Evolutionary conservation across 2,113 vertebrate species (phyloP), one percentile per base, ranked within the genome.

Genomic region (Mystacornis crossleyi): DNA sequence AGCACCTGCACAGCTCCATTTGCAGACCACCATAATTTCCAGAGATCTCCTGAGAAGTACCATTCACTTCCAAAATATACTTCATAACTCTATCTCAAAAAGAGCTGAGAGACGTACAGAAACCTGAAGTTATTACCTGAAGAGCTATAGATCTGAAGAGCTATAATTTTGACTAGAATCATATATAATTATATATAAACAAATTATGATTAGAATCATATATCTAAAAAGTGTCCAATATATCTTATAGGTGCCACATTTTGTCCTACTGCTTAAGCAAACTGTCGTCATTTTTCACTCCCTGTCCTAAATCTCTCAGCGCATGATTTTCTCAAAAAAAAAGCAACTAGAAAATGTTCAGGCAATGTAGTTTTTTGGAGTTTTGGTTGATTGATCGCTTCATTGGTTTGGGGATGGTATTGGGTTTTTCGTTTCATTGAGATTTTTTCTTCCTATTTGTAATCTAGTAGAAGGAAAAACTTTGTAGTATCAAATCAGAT

Each of bases 351-450:
- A 61, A 92, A 81, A 45, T 45, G 12, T 47, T 51, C 19, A 42
- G 28, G 13, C 3, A 58, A 14, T 7, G 3, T 18, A 24, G 28
- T 0, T 1, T 8, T 67, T 40, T 10, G 6, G 24, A 12, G 18
- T 48, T 43, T 54, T 61, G 7, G 5, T 25, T 70, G 12, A 9
- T 42, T 58, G 15, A 29, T 25, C 1, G 3, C 3, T 38, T 45
- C 4, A 6, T 55, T 48, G 7, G 6, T 57, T 70, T 36, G 14
- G 26, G 9, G 16, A 18, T 2, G 3, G 5, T 2, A 1, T 4
- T 14, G 1, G 3, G 13, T 6, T 6, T 16, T 61, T 20, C 4
- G 0, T 14, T 53, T 40, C 8, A 2, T 3, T 45, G 24, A 3
- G 0, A 19, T 21, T 81, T 85, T 62, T 45, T 7, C 8, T 57